Evolutionary conservation across 2,797 vertebrate genomes (phyloP).

Genomic region (Micromesistius poutassou): DNA sequence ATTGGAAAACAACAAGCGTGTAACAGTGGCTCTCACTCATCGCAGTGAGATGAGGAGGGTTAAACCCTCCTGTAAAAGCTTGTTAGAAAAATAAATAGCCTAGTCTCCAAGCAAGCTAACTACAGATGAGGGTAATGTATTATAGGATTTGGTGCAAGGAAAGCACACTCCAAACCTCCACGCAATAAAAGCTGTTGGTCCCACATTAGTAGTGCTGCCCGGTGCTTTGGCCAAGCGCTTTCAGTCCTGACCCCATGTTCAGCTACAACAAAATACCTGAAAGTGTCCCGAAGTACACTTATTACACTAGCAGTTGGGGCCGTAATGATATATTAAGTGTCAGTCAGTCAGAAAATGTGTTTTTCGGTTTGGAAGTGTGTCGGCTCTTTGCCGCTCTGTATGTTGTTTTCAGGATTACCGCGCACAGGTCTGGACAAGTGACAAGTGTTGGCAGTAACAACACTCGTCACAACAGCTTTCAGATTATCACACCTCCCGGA

Average conservation of each 20-base stretch:
- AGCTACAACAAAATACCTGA: not conserved
- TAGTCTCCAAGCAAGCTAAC: not conserved
- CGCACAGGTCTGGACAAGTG: not conserved
- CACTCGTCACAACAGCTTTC: not conserved
- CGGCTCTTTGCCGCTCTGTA: not conserved
- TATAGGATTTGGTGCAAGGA: not conserved
- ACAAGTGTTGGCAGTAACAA: constrained; percentile 1
- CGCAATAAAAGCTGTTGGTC: not conserved
- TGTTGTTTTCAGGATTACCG: not conserved
- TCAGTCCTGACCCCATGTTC: not conserved
- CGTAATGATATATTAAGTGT: not conserved
- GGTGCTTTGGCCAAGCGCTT: not conserved
- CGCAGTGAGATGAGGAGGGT: too few relatives aligned
- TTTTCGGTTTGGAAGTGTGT: not conserved
- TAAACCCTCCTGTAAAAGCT: constrained; percentile 3
- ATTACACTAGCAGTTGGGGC: not conserved
- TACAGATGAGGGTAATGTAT: not conserved
- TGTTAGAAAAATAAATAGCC: not conserved
- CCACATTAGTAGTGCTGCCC: not conserved
- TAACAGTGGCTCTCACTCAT: not conserved
- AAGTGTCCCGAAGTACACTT: not conserved
- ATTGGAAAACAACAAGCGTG: not conserved
- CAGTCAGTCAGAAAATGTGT: not conserved
- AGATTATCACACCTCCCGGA: not conserved
- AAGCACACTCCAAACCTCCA: constrained; percentile 3